Conservation (phyloP, 2,113 vertebrate species). For the Actenoides hombroni region DNA sequence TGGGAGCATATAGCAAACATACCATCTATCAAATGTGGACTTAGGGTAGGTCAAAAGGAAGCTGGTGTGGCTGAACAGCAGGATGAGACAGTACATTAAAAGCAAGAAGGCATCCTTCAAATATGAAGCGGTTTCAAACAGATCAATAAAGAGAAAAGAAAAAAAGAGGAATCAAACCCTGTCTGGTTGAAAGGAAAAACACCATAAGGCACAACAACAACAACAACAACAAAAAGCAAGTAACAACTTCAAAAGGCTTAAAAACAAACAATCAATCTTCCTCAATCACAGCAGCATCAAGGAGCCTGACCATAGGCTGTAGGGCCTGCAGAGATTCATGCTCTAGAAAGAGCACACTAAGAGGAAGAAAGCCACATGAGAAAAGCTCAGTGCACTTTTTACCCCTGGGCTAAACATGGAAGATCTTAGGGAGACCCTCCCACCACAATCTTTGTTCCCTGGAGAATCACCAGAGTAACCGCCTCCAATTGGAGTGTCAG, state of each 20-base stretch:
- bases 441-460: background rate
- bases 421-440: background rate
- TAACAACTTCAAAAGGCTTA: constrained; percentile 30
- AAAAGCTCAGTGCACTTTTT: background rate
- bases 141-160: background rate
- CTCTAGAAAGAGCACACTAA: background rate
- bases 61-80: background rate
- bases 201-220: background rate
- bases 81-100: background rate
- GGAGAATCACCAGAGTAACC: background rate
- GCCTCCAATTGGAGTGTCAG: background rate
- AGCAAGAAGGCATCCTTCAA: background rate
- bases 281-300: background rate
- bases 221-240: background rate
- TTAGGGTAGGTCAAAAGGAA: background rate
- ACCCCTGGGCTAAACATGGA: background rate
- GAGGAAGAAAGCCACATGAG: constrained; percentile 12
- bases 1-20: background rate
- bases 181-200: background rate
- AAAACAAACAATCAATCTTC: background rate
- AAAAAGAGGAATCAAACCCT: background rate
- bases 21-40: rapidly evolving
- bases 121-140: background rate
- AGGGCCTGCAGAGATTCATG: background rate
- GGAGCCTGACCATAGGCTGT: background rate